Base-by-base conservation (phyloP, 2,888 invertebrate genomes). In the Drosophila quasianomalipes region DNA sequence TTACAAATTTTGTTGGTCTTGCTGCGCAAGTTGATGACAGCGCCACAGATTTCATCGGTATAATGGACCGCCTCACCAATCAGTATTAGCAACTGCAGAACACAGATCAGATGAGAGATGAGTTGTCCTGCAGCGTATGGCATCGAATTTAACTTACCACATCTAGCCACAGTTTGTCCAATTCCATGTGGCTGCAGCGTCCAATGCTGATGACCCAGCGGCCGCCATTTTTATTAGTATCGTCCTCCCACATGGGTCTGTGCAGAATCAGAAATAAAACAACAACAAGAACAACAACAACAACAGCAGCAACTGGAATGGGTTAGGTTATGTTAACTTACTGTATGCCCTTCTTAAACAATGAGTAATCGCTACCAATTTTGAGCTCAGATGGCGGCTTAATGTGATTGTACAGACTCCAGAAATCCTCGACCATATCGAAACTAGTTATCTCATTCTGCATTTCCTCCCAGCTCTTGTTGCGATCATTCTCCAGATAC, bases 41-140 rank as follows among this genome's bases (percentile, higher is more conserved):
- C 98, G 64, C 99, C 99, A 94, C 98, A 98, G 77, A 99, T 96
- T 93, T 98, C 97, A 82, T 98, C 97, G 79, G 97, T 96, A 92
- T 96, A 95, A 85, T 98, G 98, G 94, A 99, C 99, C 69, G 98
- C 97, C 95, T 99, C 99, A 60, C 99, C 99, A 94, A 99, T 98
- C 93, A 99, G 95, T 92, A 96, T 96, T 79, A 97, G 94, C 73
- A 97, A 94, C 95, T 85, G 74, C 55, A 26, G 30, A 33, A 14
- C 12, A 0, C 28, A 22, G 10, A 10, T 6, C 1, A 22, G 10
- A 51, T 62, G 35, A 37, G 28, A 22, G 16, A 41, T 39, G 28
- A 14, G 51, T 5, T 47, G 9, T 26, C 26, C 26, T 28, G 28
- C 16, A 19, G 51, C 5, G 26, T 26, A 0, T 39, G 2, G n/a